A percentile compares a stretch with the other conserved stretches of the same genome.
Conservation (phyloP, 2,113 vertebrate species). For the Coryphaenoides rupestris region DNA sequence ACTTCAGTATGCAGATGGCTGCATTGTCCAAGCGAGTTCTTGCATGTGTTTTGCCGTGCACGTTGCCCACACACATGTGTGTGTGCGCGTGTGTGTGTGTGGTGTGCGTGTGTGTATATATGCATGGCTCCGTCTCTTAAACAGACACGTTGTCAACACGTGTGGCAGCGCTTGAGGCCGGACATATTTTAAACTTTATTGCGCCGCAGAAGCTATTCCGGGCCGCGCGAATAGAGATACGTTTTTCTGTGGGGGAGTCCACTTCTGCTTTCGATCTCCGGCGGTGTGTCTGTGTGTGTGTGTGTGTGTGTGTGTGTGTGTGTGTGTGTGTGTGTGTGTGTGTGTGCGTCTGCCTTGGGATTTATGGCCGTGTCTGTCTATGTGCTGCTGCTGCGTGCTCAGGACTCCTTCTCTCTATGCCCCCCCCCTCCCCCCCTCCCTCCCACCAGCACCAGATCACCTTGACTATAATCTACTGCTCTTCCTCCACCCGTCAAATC, state of each 20-base stretch:
- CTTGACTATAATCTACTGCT: too few relatives aligned
- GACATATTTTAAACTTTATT: conserved; percentile 43
- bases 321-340: too few relatives aligned
- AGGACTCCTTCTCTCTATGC: not conserved
- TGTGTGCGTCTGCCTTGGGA: conserved; percentile 50
- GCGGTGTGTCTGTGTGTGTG: conserved; percentile 47
- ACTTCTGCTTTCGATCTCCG: conserved; percentile 56
- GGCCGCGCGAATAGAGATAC: conserved; percentile 49
- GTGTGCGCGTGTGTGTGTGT: too few relatives aligned
- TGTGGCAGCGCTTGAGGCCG: conserved; percentile 22
- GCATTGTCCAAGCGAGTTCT: not conserved
- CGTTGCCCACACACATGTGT: conserved; percentile 7
- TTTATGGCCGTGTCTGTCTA: conserved; percentile 46
- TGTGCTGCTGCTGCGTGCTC: conserved; percentile 38
- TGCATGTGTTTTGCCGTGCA: conserved; percentile 3
- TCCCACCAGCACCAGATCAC: too few relatives aligned
- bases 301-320: too few relatives aligned
- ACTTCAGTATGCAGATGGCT: not conserved
- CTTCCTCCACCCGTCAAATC: too few relatives aligned
- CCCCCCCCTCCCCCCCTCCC: too few relatives aligned
- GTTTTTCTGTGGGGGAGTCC: conserved; percentile 50
- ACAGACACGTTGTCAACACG: conserved; percentile 5
- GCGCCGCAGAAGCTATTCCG: conserved; percentile 47
- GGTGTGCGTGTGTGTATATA: too few relatives aligned
- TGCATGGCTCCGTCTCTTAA: conserved; percentile 9